These are phyloP conservation scores for Drosophila kambysellisi DNA, from an alignment of 2,888 invertebrate genomes.

Conservation along the genomic window DNA sequence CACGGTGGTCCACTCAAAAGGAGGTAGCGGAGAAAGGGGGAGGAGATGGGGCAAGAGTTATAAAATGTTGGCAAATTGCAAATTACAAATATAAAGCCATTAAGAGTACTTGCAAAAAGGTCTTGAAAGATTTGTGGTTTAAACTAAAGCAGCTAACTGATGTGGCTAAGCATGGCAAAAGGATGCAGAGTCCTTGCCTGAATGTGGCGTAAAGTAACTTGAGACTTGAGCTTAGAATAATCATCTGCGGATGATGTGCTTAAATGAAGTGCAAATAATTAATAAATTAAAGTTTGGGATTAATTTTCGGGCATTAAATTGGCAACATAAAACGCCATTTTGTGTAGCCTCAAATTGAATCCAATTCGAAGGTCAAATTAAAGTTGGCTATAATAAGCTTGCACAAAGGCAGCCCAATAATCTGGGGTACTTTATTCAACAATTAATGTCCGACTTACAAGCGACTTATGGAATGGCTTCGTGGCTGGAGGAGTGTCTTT, in stretches of 20 bases:
- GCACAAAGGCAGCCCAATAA: background rate
- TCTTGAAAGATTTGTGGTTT: slow-evolving; percentile 2
- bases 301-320: background rate
- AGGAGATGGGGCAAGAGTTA: too few species aligned
- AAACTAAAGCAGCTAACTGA: background rate
- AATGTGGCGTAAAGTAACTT: background rate
- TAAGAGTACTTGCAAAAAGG: slow-evolving; percentile 1
- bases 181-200: background rate
- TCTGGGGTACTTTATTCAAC: slow-evolving; percentile 9
- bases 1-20: background rate
- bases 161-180: background rate
- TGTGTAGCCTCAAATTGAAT: background rate
- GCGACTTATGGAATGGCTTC: slow-evolving; percentile 9
- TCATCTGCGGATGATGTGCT: background rate
- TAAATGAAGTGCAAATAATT: background rate
- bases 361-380: slow-evolving; percentile 1
- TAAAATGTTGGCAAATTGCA: slow-evolving; percentile 15
- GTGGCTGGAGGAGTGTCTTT: background rate
- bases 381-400: slow-evolving; percentile 3
- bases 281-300: background rate
- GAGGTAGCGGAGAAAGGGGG: background rate
- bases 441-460: slow-evolving; percentile 32
- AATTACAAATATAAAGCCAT: slow-evolving; percentile 12
- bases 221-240: background rate
- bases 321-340: background rate